phyloP scores from a whole-genome alignment of 1,140 invertebrate genomes.

The Oedothorax gibbosus region DNA sequence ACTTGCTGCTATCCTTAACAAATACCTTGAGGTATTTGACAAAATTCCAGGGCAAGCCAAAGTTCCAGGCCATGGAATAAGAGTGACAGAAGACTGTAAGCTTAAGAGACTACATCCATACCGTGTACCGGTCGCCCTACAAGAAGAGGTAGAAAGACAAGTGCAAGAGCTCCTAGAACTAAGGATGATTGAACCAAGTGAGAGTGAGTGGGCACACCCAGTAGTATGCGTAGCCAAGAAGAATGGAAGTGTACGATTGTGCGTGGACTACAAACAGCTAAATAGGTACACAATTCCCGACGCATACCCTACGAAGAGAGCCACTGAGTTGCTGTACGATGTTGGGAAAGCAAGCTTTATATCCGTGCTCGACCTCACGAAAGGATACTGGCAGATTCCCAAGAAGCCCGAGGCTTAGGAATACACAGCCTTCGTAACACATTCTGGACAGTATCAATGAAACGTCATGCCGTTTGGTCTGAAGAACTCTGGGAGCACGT shows the following conservation, averaged over 20 bases:
- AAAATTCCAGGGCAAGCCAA: neutral
- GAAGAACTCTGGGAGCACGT: neutral
- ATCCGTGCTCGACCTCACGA: neutral
- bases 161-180: neutral
- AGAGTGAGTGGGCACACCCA: neutral
- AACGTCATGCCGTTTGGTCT: neutral
- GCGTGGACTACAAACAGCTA: conserved; percentile 63
- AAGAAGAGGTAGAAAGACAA: neutral
- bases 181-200: neutral
- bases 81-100: neutral
- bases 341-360: neutral
- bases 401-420: neutral
- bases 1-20: neutral
- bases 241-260: conserved; percentile 58
- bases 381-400: neutral
- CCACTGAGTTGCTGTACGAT: neutral
- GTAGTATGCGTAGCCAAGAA: conserved; percentile 19
- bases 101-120: neutral
- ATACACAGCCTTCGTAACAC: neutral
- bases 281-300: conserved; percentile 63
- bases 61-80: neutral
- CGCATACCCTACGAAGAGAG: conserved; percentile 59
- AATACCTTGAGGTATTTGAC: neutral
- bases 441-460: neutral
- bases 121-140: neutral